These are phyloP conservation scores for Mungos mungo DNA, from an alignment of 2,113 vertebrate species.

Conservation along the genomic window DNA sequence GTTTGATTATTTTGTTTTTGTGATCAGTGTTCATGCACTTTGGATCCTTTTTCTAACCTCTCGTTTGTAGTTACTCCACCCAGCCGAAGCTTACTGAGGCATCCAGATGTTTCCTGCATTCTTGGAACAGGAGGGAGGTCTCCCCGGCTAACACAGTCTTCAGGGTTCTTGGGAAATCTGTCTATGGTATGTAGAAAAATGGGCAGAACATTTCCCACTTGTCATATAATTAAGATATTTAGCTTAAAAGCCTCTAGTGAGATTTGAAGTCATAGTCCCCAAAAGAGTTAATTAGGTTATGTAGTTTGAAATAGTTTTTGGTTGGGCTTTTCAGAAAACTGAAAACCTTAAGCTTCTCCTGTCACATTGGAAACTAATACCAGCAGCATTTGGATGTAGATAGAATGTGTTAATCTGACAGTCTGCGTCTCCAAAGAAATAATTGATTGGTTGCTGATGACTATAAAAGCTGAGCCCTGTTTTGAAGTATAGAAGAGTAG, in stretches of 20 bases:
- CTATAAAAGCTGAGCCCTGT: background rate
- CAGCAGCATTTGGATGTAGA: background rate
- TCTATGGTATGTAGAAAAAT: slow-evolving; percentile 85
- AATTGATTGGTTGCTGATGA: background rate
- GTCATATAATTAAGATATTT: background rate
- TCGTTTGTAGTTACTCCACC: slow-evolving; percentile 82
- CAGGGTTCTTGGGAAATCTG: slow-evolving; percentile 82
- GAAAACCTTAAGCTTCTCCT: background rate
- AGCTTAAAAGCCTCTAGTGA: background rate
- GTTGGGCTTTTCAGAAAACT: background rate
- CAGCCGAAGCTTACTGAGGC: slow-evolving; percentile 80
- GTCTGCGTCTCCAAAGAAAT: background rate
- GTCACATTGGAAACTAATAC: background rate
- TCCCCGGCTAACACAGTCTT: slow-evolving; percentile 82
- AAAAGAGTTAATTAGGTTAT: background rate
- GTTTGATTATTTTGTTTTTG: slow-evolving; percentile 13
- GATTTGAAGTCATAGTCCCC: background rate
- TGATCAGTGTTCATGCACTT: background rate
- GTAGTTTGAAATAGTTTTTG: background rate
- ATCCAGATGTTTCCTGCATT: slow-evolving; percentile 86
- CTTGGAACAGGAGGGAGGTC: slow-evolving; percentile 84
- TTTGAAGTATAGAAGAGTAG: background rate
- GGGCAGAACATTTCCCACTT: slow-evolving; percentile 44
- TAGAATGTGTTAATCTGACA: background rate
- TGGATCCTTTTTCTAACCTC: background rate